Percentiles rank a stretch among this genome's conserved stretches.
phyloP scores from a whole-genome alignment of 1,140 invertebrate genomes.

The Aphidius ervi region DNA sequence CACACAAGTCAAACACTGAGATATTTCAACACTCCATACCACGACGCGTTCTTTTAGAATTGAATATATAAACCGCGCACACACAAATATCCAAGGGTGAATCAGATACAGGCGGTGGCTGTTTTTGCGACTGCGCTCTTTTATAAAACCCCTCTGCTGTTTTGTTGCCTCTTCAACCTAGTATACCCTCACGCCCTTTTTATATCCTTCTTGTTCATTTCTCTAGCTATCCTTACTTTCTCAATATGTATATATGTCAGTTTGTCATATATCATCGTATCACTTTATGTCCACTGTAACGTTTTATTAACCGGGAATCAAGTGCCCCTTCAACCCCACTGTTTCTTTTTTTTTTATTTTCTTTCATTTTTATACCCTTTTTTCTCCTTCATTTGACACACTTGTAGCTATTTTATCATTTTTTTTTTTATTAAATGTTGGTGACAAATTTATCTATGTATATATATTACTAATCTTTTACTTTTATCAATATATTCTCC shows the following conservation, averaged over 20 bases:
- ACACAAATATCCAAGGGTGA: not conserved
- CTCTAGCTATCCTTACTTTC: not conserved
- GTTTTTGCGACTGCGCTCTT: conserved; percentile 35
- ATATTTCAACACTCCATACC: conserved; percentile 8
- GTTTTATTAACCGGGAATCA: conserved; percentile 42
- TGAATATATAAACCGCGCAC: not conserved
- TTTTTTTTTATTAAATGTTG: not conserved
- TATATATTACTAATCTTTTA: too few species aligned
- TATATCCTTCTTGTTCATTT: conserved; percentile 9
- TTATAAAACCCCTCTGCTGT: conserved; percentile 21
- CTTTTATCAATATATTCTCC: too few species aligned
- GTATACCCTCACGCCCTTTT: conserved; percentile 27
- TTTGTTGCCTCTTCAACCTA: conserved; percentile 31
- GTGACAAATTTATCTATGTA: too few species aligned
- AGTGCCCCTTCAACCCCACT: conserved; percentile 16
- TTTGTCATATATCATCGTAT: conserved; percentile 36
- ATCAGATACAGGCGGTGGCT: conserved; percentile 14
- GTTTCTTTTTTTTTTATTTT: not conserved
- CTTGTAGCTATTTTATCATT: not conserved
- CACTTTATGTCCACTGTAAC: conserved; percentile 37
- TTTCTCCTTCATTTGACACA: not conserved
- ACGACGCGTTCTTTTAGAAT: conserved; percentile 1
- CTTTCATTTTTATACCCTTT: not conserved
- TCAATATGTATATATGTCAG: not conserved
- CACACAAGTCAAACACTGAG: conserved; percentile 19